A percentile compares a stretch with the other conserved stretches of the same genome.
These are phyloP conservation scores for Adrianichthys oophorus DNA, from an alignment of 2,797 vertebrate species.

Conservation along the genomic window DNA sequence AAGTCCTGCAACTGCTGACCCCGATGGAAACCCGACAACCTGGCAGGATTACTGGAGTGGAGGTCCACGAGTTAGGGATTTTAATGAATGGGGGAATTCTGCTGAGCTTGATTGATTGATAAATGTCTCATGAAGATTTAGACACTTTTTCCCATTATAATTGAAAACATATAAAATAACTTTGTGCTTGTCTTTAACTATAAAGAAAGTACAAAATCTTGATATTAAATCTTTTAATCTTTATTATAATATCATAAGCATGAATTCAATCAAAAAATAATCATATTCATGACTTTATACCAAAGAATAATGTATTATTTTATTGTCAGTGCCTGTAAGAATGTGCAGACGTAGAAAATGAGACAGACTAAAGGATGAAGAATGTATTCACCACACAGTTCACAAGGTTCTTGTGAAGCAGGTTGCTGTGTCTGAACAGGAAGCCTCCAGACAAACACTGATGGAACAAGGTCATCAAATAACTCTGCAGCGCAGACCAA, in stretches of 20 bases:
- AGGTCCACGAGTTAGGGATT: conserved; percentile 25
- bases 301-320: neutral
- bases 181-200: no score
- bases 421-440: conserved; percentile 64
- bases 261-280: neutral
- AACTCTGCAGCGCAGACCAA: neutral
- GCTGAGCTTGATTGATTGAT: conserved; percentile 10
- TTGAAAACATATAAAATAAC: no score
- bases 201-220: no score
- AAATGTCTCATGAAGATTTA: neutral
- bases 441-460: conserved; percentile 48
- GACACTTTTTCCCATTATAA: no score
- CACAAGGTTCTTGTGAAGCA: conserved; percentile 30
- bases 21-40: conserved; percentile 68
- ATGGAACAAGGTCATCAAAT: conserved; percentile 52
- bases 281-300: neutral
- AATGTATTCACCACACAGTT: conserved; percentile 17
- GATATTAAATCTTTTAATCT: no score
- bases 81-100: conserved; percentile 16
- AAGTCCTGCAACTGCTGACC: conserved; percentile 74
- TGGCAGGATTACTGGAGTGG: conserved; percentile 66
- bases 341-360: neutral
- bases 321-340: neutral
- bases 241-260: conserved; percentile 1
- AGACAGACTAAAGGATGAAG: neutral